Evolutionary conservation across 2,113 vertebrate genomes (phyloP).

Genomic region (Turnix velox): DNA sequence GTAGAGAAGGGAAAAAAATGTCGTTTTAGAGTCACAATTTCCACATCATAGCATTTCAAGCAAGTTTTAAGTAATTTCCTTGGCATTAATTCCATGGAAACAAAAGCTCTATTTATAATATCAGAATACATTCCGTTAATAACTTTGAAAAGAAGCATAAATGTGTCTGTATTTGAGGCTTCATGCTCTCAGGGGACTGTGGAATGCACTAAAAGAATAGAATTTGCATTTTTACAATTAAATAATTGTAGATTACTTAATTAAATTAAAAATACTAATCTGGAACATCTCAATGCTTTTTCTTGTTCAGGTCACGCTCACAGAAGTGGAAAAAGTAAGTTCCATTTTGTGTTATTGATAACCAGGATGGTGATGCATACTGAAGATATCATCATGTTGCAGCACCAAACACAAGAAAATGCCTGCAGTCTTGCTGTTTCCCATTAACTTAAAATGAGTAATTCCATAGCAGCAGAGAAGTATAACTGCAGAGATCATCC

Average conservation of each 20-base stretch:
- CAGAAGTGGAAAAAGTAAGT: neutral
- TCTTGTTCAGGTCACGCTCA: neutral
- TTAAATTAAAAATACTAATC: neutral
- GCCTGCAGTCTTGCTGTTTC: neutral
- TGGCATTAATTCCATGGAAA: neutral
- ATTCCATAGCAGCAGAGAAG: neutral
- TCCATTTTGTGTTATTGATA: neutral
- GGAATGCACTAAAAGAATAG: neutral
- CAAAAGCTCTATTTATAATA: neutral
- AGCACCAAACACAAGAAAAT: neutral
- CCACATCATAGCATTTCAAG: neutral
- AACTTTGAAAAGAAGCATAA: neutral
- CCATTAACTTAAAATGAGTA: neutral
- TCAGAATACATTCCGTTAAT: neutral
- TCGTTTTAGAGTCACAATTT: neutral
- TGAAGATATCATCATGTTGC: neutral
- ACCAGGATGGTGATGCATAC: neutral
- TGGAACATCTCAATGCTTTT: neutral
- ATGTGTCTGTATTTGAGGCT: rapidly evolving
- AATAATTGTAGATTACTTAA: too few species aligned
- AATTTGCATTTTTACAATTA: neutral
- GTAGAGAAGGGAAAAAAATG: neutral
- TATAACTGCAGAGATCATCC: neutral
- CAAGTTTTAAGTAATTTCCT: slow-evolving; percentile 17
- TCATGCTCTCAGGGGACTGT: neutral